Conservation (phyloP, 2,113 vertebrate species). For the Ctenomys sociabilis region DNA sequence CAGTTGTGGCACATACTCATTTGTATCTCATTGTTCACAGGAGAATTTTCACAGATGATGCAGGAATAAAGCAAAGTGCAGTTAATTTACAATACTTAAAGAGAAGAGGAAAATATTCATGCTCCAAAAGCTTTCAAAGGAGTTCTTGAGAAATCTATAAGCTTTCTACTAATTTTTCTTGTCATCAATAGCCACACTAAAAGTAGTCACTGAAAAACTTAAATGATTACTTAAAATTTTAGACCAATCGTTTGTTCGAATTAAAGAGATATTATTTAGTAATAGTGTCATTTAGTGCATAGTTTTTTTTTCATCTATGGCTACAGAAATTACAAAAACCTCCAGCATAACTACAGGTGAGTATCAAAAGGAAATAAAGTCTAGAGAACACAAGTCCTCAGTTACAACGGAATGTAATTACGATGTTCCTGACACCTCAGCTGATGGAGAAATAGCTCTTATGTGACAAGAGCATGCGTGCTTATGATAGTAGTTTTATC, state of each 20-base stretch:
- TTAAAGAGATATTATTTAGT: slow-evolving; percentile 27
- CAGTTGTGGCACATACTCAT: background rate
- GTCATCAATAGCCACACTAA: background rate
- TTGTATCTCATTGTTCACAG: background rate
- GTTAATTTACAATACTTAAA: background rate
- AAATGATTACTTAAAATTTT: background rate
- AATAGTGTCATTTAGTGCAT: background rate
- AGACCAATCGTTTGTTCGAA: background rate
- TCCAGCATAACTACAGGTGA: background rate
- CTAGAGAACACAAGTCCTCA: background rate
- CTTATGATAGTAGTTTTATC: background rate
- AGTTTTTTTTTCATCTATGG: background rate
- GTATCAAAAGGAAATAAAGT: slow-evolving; percentile 1
- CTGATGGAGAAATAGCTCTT: background rate
- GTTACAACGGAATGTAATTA: background rate
- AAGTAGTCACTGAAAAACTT: background rate
- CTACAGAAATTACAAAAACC: slow-evolving; percentile 4
- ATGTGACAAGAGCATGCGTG: background rate
- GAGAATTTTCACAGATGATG: background rate
- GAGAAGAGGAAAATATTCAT: background rate
- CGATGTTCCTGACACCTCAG: background rate
- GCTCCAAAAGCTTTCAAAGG: slow-evolving; percentile 16
- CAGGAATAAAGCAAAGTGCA: background rate
- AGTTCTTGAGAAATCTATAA: background rate
- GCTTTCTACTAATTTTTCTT: background rate